Evolutionary conservation across 1,140 invertebrate genomes (phyloP).

Genomic region (Araneus ventricosus): DNA sequence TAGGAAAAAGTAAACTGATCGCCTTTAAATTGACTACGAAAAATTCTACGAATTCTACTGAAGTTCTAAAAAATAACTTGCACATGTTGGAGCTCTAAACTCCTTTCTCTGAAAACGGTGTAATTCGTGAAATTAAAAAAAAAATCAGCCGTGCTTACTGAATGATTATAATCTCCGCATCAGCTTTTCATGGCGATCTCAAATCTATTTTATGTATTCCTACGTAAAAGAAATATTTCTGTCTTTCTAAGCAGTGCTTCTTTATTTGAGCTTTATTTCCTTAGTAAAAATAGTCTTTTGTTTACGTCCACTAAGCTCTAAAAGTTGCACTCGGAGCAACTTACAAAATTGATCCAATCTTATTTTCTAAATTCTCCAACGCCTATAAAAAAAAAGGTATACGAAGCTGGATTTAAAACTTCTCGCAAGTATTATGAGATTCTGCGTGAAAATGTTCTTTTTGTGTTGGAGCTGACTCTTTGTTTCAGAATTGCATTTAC

Average conservation of each 20-base stretch:
- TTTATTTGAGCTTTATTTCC: background rate
- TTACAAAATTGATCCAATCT: conserved; percentile 5
- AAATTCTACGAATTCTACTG: too few species aligned
- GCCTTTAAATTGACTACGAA: too few species aligned
- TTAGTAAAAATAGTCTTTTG: background rate
- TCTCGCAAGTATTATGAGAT: background rate
- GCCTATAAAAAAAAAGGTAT: background rate
- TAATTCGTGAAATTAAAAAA: too few species aligned
- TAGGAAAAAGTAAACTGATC: too few species aligned
- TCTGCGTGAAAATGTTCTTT: background rate
- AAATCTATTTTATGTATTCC: too few species aligned
- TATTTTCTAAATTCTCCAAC: conserved; percentile 6
- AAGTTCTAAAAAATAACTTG: too few species aligned
- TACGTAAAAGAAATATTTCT: background rate
- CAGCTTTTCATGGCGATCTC: too few species aligned
- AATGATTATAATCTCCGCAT: too few species aligned
- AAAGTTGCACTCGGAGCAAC: background rate
- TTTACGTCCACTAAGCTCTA: background rate
- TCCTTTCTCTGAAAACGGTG: too few species aligned
- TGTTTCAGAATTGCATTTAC: conserved; percentile 7
- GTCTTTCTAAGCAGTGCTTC: background rate
- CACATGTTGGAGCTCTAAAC: too few species aligned
- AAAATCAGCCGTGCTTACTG: too few species aligned
- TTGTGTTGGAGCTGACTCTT: background rate
- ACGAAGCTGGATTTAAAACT: background rate